Evolutionary conservation across 2,113 vertebrate species (phyloP).

Genomic region (Brachypodius melanocephalos): DNA sequence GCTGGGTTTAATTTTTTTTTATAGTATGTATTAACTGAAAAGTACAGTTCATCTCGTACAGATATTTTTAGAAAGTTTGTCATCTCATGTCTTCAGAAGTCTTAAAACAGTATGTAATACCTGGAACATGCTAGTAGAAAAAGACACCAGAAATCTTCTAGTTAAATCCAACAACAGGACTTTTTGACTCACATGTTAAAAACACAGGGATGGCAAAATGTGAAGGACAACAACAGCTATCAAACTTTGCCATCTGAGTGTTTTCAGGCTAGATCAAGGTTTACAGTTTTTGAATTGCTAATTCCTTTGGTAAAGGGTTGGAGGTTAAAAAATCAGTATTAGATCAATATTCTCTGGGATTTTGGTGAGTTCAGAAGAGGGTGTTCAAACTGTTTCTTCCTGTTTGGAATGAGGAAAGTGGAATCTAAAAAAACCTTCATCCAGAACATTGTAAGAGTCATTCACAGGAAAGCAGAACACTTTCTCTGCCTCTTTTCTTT

Average conservation of each 20-base stretch:
- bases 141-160: neutral
- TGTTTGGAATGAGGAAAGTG: neutral
- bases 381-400: neutral
- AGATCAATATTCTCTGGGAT: neutral
- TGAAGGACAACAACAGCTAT: neutral
- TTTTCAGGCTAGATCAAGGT: constrained; percentile 11
- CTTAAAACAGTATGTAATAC: neutral
- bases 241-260: neutral
- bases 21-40: neutral
- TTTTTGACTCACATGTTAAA: constrained; percentile 7
- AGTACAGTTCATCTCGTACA: neutral
- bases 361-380: neutral
- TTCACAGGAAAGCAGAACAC: neutral
- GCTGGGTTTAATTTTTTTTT: neutral
- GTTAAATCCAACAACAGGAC: neutral
- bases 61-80: neutral
- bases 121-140: neutral
- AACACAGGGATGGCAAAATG: constrained; percentile 4
- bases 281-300: neutral
- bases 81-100: neutral
- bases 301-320: constrained; percentile 1
- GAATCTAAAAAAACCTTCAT: neutral
- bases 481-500: neutral
- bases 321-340: neutral
- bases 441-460: neutral